phyloP scores from a whole-genome alignment of 2,888 invertebrate genomes.

The Sabatieria punctata region DNA sequence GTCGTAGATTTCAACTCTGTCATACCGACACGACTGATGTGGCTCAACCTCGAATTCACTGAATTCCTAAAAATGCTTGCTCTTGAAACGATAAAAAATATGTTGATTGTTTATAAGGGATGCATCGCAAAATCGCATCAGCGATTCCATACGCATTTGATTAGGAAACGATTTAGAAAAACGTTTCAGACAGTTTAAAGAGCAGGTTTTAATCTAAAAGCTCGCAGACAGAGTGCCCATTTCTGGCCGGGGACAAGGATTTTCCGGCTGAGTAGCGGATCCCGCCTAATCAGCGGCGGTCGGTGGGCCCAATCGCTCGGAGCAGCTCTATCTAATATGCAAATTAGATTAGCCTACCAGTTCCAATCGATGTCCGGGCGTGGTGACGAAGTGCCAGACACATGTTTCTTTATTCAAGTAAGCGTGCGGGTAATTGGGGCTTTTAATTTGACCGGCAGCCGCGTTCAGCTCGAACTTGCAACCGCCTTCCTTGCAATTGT shows the following conservation, averaged over 20 bases:
- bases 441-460: constrained; percentile 63
- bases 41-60: constrained; percentile 85
- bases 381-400: constrained; percentile 90
- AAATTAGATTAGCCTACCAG: constrained; percentile 40
- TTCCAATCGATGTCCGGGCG: constrained; percentile 85
- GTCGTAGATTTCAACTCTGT: constrained; percentile 81
- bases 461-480: constrained; percentile 83
- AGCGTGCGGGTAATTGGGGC: constrained; percentile 69
- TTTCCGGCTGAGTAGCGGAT: background rate
- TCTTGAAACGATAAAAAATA: too few species aligned
- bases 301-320: constrained; percentile 42
- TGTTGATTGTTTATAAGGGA: too few species aligned
- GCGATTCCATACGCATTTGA: too few species aligned
- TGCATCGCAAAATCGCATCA: too few species aligned
- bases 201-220: too few species aligned
- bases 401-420: constrained; percentile 83
- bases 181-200: too few species aligned
- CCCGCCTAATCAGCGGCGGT: background rate
- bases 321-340: constrained; percentile 31
- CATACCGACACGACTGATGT: constrained; percentile 90
- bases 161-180: too few species aligned
- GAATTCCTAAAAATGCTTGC: constrained; percentile 44
- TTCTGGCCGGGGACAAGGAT: too few species aligned
- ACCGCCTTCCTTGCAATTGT: constrained; percentile 74
- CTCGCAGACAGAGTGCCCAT: too few species aligned